Evolutionary conservation across 2,797 vertebrate genomes (phyloP).

Genomic region (Hippoglossus hippoglossus): DNA sequence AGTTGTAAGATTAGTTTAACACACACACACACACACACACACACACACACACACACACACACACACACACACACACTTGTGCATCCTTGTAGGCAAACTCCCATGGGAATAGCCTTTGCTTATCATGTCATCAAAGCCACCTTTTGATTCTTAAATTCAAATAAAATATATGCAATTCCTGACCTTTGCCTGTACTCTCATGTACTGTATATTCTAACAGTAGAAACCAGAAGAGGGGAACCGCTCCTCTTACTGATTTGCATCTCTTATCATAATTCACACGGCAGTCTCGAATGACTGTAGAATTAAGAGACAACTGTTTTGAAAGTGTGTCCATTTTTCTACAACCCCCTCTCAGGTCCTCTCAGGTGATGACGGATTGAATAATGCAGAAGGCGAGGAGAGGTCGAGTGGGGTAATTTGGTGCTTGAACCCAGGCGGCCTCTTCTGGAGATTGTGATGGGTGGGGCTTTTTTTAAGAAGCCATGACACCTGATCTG

Average conservation of each 20-base stretch:
- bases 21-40: constrained; percentile 5
- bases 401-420: constrained; percentile 60
- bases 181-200: constrained; percentile 7
- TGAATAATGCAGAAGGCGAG: constrained; percentile 75
- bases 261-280: background rate
- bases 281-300: background rate
- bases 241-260: background rate
- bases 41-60: constrained; percentile 7
- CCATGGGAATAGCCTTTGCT: constrained; percentile 37
- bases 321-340: constrained; percentile 37
- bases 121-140: constrained; percentile 37
- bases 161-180: constrained; percentile 2
- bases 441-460: constrained; percentile 70
- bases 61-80: background rate
- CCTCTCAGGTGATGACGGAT: constrained; percentile 71
- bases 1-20: background rate
- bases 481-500: constrained; percentile 82
- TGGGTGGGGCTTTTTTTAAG: constrained; percentile 78
- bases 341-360: constrained; percentile 32
- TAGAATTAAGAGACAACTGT: constrained; percentile 10
- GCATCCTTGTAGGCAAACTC: constrained; percentile 13
- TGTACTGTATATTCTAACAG: background rate
- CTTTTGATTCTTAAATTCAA: constrained; percentile 35
- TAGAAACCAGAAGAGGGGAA: background rate
- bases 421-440: constrained; percentile 60